Percentiles rank a stretch among this genome's conserved stretches.
phyloP scores from a whole-genome alignment of 1,140 invertebrate genomes.

The Tetramorium alpestre region DNA sequence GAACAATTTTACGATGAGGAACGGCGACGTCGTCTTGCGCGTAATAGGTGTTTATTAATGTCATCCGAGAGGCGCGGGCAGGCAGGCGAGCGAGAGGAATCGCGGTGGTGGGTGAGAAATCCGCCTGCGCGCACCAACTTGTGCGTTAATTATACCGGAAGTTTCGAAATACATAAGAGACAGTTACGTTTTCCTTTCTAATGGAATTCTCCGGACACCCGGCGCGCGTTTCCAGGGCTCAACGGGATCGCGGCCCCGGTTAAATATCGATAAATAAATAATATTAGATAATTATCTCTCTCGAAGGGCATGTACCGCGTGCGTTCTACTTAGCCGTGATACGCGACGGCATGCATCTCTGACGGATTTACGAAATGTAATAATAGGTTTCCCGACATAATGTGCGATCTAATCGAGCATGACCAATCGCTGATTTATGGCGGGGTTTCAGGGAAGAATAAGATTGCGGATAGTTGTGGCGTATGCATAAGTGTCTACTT shows the following conservation, averaged over 20 bases:
- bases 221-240: background rate
- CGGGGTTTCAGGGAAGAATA: slow-evolving; percentile 56
- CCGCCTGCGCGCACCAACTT: slow-evolving; percentile 13
- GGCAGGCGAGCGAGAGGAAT: slow-evolving; percentile 6
- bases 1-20: slow-evolving; percentile 48
- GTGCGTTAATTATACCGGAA: slow-evolving; percentile 58
- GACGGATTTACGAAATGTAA: slow-evolving; percentile 67
- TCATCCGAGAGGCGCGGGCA: slow-evolving; percentile 11
- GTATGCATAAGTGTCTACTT: background rate
- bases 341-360: slow-evolving; percentile 38
- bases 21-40: slow-evolving; percentile 37
- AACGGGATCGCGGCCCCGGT: slow-evolving; percentile 2
- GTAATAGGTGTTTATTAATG: slow-evolving; percentile 62
- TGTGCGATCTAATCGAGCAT: slow-evolving; percentile 67
- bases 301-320: background rate
- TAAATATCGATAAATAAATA: slow-evolving; percentile 66
- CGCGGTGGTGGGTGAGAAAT: slow-evolving; percentile 51
- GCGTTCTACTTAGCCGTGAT: slow-evolving; percentile 54
- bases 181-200: slow-evolving; percentile 61
- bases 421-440: slow-evolving; percentile 65
- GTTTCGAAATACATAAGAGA: slow-evolving; percentile 41
- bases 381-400: slow-evolving; percentile 69
- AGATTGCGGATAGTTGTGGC: background rate
- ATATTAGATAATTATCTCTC: slow-evolving; percentile 65
- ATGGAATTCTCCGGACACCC: slow-evolving; percentile 50